Conservation (phyloP, 2,113 vertebrate genomes). For the Centropristis striata region DNA sequence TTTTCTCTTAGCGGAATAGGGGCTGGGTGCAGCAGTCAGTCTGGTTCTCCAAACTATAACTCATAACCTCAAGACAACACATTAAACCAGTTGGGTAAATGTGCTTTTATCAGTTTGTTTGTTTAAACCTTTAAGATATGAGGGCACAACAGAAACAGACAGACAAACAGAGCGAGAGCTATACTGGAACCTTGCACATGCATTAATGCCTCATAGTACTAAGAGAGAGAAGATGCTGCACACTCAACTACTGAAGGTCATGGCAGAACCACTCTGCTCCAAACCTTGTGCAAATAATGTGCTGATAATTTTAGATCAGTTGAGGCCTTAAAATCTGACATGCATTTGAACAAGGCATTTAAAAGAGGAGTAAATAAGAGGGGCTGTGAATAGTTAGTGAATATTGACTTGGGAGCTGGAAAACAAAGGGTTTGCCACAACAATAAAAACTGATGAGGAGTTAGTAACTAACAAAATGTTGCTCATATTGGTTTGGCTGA, state of each 20-base stretch:
- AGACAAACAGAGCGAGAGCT: too few relatives aligned
- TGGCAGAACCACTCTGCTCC: constrained; percentile 21
- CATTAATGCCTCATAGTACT: constrained; percentile 12
- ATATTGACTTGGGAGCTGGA: neutral
- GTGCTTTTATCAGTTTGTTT: constrained; percentile 9
- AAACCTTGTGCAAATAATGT: constrained; percentile 13
- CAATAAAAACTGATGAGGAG: too few relatives aligned
- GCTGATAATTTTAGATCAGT: constrained; percentile 2
- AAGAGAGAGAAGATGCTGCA: constrained; percentile 22
- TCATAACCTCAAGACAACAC: constrained; percentile 7
- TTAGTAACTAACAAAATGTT: neutral
- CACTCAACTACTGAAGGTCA: constrained; percentile 28
- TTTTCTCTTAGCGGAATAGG: neutral
- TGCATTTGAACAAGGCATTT: neutral
- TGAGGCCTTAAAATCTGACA: neutral
- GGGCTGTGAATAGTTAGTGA: neutral
- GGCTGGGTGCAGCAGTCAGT: neutral
- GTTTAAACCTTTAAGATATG: constrained; percentile 4
- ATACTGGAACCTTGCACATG: constrained; percentile 11
- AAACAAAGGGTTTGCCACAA: neutral
- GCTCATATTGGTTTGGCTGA: neutral
- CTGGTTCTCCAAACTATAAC: too few relatives aligned
- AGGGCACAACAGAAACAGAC: neutral
- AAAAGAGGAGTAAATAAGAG: neutral
- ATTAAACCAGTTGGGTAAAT: neutral